These are phyloP conservation scores for Axinella damicornis DNA, from an alignment of 37 sponge, comb jelly and placozoan genomes.

Conservation along the genomic window DNA sequence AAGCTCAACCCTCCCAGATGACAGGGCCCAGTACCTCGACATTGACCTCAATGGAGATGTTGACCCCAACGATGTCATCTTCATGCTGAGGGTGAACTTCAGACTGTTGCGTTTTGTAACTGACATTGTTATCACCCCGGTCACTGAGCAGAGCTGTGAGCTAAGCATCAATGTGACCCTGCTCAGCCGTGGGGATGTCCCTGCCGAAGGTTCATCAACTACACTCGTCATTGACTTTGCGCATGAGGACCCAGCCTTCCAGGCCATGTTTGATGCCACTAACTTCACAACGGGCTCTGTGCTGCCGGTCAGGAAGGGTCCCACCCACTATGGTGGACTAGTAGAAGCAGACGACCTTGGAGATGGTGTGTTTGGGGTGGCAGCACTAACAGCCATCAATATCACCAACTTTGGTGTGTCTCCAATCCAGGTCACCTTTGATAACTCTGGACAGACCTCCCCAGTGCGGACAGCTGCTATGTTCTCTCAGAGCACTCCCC, in stretches of 20 bases:
- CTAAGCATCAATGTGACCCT: conserved; percentile 37
- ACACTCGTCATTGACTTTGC: conserved; percentile 60
- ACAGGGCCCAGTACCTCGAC: conserved; percentile 44
- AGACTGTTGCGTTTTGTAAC: conserved; percentile 45
- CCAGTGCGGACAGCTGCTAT: conserved; percentile 44
- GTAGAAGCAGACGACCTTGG: conserved; percentile 46
- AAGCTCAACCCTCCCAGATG: conserved; percentile 6
- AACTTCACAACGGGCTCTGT: conserved; percentile 28
- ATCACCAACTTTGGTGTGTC: conserved; percentile 59
- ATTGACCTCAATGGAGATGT: conserved; percentile 52
- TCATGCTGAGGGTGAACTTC: conserved; percentile 66
- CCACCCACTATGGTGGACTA: conserved; percentile 60
- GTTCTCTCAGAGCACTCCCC: conserved; percentile 40
- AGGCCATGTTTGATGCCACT: conserved; percentile 48
- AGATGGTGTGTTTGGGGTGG: conserved; percentile 49
- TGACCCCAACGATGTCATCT: conserved; percentile 76
- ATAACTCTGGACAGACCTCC: conserved; percentile 17
- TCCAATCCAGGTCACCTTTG: conserved; percentile 73
- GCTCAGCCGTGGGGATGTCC: conserved; percentile 1
- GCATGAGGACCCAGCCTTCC: conserved; percentile 45
- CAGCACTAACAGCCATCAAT: conserved; percentile 27
- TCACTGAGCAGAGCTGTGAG: conserved; percentile 27
- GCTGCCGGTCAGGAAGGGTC: conserved; percentile 21
- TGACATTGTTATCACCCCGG: background rate
- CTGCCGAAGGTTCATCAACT: conserved; percentile 20